A percentile compares a stretch with the other conserved stretches of the same genome.
phyloP scores from a whole-genome alignment of 2,113 vertebrate species.

The Neogobius melanostomus region DNA sequence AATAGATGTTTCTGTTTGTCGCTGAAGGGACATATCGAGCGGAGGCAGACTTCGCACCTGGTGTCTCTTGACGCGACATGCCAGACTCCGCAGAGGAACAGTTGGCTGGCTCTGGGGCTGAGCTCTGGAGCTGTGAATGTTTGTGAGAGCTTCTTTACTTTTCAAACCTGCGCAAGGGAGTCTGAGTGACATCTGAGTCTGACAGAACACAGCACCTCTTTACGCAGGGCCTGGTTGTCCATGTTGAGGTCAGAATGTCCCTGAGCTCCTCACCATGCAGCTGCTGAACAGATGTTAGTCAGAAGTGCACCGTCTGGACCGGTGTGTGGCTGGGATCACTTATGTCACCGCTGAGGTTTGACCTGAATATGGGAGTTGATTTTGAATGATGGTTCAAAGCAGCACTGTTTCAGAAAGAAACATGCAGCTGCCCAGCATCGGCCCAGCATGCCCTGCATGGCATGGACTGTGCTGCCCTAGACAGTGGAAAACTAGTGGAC shows the following conservation, averaged over 20 bases:
- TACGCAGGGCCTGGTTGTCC: neutral
- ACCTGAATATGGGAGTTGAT: conserved; percentile 21
- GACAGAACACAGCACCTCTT: neutral
- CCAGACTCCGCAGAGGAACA: neutral
- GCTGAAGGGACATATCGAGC: neutral
- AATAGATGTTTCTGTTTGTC: neutral
- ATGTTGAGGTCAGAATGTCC: conserved; percentile 18
- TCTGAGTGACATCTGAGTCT: neutral
- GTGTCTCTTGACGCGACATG: too few species aligned
- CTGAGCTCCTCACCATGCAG: conserved; percentile 19
- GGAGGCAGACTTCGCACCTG: neutral
- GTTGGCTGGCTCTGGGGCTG: neutral
- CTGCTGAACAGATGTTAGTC: conserved; percentile 54
- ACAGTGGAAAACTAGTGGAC: conserved; percentile 5
- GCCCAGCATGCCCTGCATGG: conserved; percentile 67
- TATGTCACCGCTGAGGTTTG: conserved; percentile 15
- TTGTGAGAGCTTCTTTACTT: neutral
- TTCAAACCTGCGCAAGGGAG: neutral
- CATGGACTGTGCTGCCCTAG: conserved; percentile 57
- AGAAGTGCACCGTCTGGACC: conserved; percentile 69
- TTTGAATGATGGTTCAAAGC: conserved; percentile 30
- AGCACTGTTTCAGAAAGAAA: conserved; percentile 45
- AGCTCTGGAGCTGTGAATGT: neutral
- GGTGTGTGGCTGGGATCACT: conserved; percentile 17
- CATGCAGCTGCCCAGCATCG: conserved; percentile 31